Evolutionary conservation across 2,888 invertebrate genomes (phyloP).

Genomic region (Oxytorus armatus): DNA sequence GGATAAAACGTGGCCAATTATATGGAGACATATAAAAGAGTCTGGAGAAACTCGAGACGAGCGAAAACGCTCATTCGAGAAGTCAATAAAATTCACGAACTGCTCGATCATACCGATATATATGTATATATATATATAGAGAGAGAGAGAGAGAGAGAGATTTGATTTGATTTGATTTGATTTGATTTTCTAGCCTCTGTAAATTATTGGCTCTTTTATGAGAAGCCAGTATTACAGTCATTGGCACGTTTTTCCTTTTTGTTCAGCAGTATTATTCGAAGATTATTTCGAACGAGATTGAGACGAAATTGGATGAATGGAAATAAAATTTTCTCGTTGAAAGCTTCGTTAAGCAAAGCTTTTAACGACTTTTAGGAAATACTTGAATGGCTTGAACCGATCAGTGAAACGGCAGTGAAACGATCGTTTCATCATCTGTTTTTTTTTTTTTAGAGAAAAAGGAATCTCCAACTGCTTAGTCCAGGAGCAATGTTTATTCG

Average conservation of each 20-base stretch:
- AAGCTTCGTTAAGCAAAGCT: no score
- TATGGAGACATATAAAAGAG: constrained; percentile 30
- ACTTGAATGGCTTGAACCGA: no score
- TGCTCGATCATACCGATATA: constrained; percentile 30
- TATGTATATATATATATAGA: not conserved
- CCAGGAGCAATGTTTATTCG: no score
- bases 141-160: no score
- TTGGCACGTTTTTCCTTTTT: not conserved
- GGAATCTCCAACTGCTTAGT: no score
- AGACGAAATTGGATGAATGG: no score
- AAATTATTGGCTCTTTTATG: not conserved
- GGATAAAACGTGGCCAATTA: constrained; percentile 44
- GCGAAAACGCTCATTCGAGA: not conserved
- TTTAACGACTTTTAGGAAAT: no score
- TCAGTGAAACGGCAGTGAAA: no score
- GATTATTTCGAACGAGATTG: not conserved
- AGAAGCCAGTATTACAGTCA: not conserved
- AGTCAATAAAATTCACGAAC: constrained; percentile 46
- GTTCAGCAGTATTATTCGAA: not conserved
- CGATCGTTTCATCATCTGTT: no score
- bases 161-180: no score
- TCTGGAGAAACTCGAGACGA: constrained; percentile 13
- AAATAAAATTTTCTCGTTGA: not conserved
- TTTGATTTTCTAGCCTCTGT: not conserved
- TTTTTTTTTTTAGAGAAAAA: no score